Percentiles rank a stretch among this genome's conserved stretches.
These are phyloP conservation scores for Platorchestia sp. DNA, from an alignment of 1,140 invertebrate species.

Conservation along the genomic window DNA sequence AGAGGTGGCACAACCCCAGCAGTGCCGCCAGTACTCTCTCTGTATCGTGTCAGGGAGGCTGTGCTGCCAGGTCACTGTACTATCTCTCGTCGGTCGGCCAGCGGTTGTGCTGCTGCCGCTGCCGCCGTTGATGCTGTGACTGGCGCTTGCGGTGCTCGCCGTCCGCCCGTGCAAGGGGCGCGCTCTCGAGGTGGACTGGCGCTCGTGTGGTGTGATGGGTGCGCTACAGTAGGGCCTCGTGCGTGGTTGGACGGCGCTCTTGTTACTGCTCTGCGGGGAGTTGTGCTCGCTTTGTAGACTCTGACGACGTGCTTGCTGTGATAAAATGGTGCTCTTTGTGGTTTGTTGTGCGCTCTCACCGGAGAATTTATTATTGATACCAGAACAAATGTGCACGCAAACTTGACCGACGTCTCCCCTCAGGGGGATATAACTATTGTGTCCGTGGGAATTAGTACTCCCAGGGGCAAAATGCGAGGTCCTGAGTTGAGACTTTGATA, in stretches of 20 bases:
- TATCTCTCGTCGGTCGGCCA: background rate
- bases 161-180: background rate
- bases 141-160: too few relatives aligned
- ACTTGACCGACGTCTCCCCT: too few relatives aligned
- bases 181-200: background rate
- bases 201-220: background rate
- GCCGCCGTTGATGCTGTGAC: background rate
- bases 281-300: background rate
- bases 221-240: background rate
- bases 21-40: conserved; percentile 4
- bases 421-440: too few relatives aligned
- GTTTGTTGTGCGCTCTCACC: background rate
- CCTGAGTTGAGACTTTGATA: too few relatives aligned
- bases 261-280: background rate
- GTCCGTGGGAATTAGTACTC: too few relatives aligned
- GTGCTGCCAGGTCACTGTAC: background rate
- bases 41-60: conserved; percentile 5
- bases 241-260: too few relatives aligned
- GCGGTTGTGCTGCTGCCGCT: background rate
- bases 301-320: background rate
- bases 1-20: background rate
- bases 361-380: too few relatives aligned
- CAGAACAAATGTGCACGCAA: too few relatives aligned
- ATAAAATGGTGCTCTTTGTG: background rate
- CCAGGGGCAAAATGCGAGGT: too few relatives aligned